Conservation (phyloP, 2,113 vertebrate species). For the Catharus fuscescens region DNA sequence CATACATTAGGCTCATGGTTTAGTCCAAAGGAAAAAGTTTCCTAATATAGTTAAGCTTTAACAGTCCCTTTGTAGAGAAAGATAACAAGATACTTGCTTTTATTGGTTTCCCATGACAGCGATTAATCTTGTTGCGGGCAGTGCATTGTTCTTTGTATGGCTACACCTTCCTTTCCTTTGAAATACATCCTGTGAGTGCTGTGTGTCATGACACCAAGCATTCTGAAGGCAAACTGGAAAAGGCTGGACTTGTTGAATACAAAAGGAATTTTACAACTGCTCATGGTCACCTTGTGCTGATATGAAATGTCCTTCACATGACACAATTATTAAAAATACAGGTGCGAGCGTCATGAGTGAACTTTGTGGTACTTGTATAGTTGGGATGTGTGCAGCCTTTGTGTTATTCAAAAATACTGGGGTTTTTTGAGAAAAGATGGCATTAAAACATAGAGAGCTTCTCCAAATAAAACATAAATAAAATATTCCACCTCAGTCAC, state of each 20-base stretch:
- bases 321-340: background rate
- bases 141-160: slow-evolving; percentile 25
- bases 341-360: background rate
- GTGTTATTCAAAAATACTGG: background rate
- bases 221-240: slow-evolving; percentile 16
- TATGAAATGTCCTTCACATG: slow-evolving; percentile 21
- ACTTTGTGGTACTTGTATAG: background rate
- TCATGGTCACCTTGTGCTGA: slow-evolving; percentile 18
- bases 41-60: slow-evolving; percentile 62
- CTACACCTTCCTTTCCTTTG: slow-evolving; percentile 38
- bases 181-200: background rate
- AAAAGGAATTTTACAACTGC: slow-evolving; percentile 6
- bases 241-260: slow-evolving; percentile 2
- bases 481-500: slow-evolving; percentile 26
- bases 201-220: background rate
- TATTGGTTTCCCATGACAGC: slow-evolving; percentile 17
- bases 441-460: background rate
- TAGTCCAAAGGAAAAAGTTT: slow-evolving; percentile 60
- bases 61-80: slow-evolving; percentile 32
- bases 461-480: slow-evolving; percentile 10
- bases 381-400: background rate
- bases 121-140: background rate
- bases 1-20: background rate
- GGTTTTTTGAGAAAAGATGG: background rate
- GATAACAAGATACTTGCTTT: slow-evolving; percentile 49